A percentile compares a stretch with the other conserved stretches of the same genome.
Conservation (phyloP, 2,888 invertebrate genomes). For the Sminthurinus aureus region DNA sequence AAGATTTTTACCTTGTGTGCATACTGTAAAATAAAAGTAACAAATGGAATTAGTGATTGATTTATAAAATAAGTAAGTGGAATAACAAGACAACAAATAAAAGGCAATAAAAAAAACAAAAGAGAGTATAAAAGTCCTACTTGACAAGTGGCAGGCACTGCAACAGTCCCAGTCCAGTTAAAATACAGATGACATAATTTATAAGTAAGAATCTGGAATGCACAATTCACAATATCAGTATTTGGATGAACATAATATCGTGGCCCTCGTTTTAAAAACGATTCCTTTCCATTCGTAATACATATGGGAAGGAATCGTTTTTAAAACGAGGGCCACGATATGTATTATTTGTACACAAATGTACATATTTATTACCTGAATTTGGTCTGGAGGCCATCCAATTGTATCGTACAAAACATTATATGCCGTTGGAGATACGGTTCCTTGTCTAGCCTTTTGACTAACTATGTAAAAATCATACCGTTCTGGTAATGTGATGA, state of each 20-base stretch:
- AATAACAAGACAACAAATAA: too few relatives aligned
- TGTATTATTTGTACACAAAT: neutral
- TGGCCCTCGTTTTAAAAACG: too few relatives aligned
- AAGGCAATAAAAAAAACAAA: too few relatives aligned
- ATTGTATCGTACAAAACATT: constrained; percentile 81
- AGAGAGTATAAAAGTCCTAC: too few relatives aligned
- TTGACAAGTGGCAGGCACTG: constrained; percentile 68
- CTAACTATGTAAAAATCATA: constrained; percentile 92
- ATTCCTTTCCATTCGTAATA: too few relatives aligned
- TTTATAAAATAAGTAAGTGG: too few relatives aligned
- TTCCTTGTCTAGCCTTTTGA: constrained; percentile 83
- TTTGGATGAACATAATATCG: neutral
- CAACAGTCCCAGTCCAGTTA: constrained; percentile 76
- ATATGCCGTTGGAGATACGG: constrained; percentile 89
- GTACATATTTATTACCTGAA: constrained; percentile 69
- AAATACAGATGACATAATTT: constrained; percentile 89
- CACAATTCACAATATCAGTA: neutral
- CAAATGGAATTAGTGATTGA: too few relatives aligned
- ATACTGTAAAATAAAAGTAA: constrained; percentile 61
- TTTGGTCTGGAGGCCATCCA: constrained; percentile 73
- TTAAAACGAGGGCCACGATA: too few relatives aligned
- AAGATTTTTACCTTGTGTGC: constrained; percentile 63
- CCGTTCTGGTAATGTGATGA: constrained; percentile 78
- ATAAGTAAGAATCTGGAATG: constrained; percentile 81
- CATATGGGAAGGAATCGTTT: too few relatives aligned